Percentiles rank a stretch among this genome's conserved stretches.
These are phyloP conservation scores for Menidia beryllina DNA, from an alignment of 2,113 vertebrate genomes.

Conservation along the genomic window DNA sequence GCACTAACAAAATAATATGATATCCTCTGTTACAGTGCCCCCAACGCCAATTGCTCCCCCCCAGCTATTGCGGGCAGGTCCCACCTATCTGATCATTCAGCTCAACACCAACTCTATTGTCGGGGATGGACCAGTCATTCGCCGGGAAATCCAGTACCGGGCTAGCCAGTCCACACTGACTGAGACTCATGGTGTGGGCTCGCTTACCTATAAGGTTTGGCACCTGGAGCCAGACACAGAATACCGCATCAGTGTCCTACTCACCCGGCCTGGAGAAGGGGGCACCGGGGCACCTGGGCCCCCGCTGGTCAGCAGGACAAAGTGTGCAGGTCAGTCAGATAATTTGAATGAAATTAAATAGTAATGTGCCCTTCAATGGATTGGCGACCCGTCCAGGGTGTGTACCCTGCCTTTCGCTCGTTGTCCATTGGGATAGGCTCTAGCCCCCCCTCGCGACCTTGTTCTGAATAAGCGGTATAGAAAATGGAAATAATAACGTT, in stretches of 20 bases:
- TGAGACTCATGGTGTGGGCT: constrained; percentile 91
- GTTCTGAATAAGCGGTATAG: no score
- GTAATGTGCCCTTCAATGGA: no score
- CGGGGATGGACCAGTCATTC: constrained; percentile 93
- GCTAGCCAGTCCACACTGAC: constrained; percentile 92
- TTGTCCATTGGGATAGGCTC: no score
- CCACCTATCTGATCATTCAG: constrained; percentile 96
- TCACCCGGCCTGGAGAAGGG: constrained; percentile 93
- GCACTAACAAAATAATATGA: neutral
- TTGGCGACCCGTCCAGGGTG: no score
- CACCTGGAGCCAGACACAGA: constrained; percentile 96
- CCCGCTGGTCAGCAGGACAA: constrained; percentile 92
- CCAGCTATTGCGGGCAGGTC: constrained; percentile 90
- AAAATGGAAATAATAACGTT: no score
- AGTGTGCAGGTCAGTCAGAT: constrained; percentile 89
- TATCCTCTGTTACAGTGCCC: constrained; percentile 82
- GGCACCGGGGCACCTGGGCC: constrained; percentile 93
- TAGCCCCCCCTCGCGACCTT: no score
- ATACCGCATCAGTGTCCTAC: constrained; percentile 94
- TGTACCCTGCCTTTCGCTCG: no score
- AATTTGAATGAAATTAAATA: no score
- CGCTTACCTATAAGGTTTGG: constrained; percentile 96
- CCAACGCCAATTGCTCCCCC: constrained; percentile 93
- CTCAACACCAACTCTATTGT: constrained; percentile 96
- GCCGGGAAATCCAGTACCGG: constrained; percentile 94